phyloP scores from a whole-genome alignment of 2,797 vertebrate species.

The Manis pentadactyla region DNA sequence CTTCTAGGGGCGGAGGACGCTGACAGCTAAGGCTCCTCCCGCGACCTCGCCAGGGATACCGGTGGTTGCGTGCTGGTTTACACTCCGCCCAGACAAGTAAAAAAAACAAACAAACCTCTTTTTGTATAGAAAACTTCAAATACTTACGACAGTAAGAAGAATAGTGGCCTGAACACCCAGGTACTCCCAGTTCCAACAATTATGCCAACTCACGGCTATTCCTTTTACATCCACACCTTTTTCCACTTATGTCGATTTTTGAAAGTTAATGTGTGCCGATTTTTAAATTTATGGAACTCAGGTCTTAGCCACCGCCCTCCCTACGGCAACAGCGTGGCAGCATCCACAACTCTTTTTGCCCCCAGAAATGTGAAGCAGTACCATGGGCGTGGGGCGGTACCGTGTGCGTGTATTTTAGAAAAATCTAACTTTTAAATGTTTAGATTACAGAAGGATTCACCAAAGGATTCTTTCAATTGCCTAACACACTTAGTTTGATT shows the following conservation, averaged over 20 bases:
- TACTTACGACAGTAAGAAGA: not conserved
- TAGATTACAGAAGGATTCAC: not conserved
- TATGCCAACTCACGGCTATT: not conserved
- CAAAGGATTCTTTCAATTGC: not conserved
- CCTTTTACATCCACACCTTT: not conserved
- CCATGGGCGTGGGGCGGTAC: not conserved
- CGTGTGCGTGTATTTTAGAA: not conserved
- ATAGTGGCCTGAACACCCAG: not conserved
- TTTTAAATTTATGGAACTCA: not conserved
- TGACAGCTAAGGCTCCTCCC: fast-evolving
- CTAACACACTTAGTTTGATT: not conserved
- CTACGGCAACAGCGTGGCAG: not conserved
- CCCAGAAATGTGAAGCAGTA: not conserved
- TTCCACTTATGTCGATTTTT: not conserved
- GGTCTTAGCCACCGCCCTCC: not conserved
- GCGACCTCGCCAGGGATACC: not conserved
- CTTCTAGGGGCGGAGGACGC: not conserved
- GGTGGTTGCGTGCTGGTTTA: not conserved
- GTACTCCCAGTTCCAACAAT: not conserved
- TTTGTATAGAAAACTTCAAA: not conserved
- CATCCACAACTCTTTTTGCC: not conserved
- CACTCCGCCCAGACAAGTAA: not conserved
- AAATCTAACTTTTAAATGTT: not conserved
- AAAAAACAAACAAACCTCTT: not conserved
- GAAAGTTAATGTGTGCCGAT: not conserved